Evolutionary conservation across 2,888 invertebrate genomes (phyloP).

Genomic region (Strigamia maritima): DNA sequence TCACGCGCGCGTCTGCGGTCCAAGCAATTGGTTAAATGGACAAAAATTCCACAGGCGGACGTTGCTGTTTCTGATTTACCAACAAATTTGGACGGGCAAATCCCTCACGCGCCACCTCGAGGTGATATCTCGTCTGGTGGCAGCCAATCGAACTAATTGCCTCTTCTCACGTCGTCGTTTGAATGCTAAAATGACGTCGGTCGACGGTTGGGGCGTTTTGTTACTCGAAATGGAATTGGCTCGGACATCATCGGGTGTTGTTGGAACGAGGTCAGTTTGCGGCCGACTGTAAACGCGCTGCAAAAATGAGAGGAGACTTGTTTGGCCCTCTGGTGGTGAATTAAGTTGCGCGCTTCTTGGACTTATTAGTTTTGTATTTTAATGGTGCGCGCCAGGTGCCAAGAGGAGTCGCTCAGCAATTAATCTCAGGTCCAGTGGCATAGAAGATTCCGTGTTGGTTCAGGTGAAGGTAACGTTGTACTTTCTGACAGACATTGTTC

Average conservation of each 20-base stretch:
- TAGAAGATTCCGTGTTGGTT: constrained; percentile 17
- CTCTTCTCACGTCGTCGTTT: not conserved
- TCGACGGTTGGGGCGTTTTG: not conserved
- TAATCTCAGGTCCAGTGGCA: constrained; percentile 16
- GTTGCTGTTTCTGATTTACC: not conserved
- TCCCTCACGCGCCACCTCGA: constrained; percentile 18
- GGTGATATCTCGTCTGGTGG: constrained; percentile 22
- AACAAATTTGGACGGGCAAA: constrained; percentile 27
- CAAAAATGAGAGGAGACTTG: not conserved
- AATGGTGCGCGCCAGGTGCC: constrained; percentile 21
- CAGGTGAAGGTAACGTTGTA: constrained; percentile 6
- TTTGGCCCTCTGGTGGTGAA: constrained; percentile 19
- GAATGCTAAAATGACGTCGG: not conserved
- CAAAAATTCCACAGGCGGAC: constrained; percentile 21
- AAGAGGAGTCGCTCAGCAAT: constrained; percentile 7
- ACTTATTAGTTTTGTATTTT: constrained; percentile 26
- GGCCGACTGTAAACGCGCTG: not conserved
- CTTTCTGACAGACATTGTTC: constrained; percentile 12
- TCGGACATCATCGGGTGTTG: not conserved
- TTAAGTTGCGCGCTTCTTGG: not conserved
- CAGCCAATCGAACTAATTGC: constrained; percentile 24
- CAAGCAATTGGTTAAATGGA: constrained; percentile 27
- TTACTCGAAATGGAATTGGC: not conserved
- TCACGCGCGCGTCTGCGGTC: constrained; percentile 25
- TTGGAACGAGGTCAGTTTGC: not conserved